phyloP scores from a whole-genome alignment of 2,797 vertebrate species.

The Loris lydekkerianus region DNA sequence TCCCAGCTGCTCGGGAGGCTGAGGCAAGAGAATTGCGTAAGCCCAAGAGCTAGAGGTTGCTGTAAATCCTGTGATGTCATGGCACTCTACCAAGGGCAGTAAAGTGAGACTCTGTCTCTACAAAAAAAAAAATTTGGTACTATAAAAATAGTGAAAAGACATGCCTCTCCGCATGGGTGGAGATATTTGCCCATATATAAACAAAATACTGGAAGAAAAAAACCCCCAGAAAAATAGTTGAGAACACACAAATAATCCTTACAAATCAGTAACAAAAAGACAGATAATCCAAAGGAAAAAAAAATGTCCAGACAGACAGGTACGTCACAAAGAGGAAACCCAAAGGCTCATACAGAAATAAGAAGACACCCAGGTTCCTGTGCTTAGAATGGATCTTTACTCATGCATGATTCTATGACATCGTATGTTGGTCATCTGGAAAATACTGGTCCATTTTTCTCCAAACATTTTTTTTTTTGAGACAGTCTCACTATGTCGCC shows the following conservation, averaged over 20 bases:
- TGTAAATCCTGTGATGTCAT: too few relatives aligned
- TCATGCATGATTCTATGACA: neutral
- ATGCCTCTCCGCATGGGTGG: neutral
- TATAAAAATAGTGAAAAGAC: neutral
- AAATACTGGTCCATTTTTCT: neutral
- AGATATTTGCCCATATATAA: neutral
- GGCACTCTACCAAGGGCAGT: too few relatives aligned
- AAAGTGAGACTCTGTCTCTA: too few relatives aligned
- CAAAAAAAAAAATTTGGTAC: too few relatives aligned
- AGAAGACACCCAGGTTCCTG: neutral
- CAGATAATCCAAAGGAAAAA: neutral
- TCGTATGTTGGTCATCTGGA: neutral
- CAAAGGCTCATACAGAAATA: neutral
- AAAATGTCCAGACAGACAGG: neutral
- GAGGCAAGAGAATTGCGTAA: too few relatives aligned
- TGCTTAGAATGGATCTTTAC: neutral
- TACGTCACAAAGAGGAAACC: neutral
- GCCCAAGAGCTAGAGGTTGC: too few relatives aligned
- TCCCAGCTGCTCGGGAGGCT: too few relatives aligned
- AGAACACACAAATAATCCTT: neutral
- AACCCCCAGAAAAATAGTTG: neutral
- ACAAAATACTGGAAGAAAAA: neutral
- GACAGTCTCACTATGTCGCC: too few relatives aligned
- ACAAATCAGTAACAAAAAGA: neutral
- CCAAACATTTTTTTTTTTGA: neutral